Base-by-base conservation (phyloP, 1,140 invertebrate species). In the Musca domestica region DNA sequence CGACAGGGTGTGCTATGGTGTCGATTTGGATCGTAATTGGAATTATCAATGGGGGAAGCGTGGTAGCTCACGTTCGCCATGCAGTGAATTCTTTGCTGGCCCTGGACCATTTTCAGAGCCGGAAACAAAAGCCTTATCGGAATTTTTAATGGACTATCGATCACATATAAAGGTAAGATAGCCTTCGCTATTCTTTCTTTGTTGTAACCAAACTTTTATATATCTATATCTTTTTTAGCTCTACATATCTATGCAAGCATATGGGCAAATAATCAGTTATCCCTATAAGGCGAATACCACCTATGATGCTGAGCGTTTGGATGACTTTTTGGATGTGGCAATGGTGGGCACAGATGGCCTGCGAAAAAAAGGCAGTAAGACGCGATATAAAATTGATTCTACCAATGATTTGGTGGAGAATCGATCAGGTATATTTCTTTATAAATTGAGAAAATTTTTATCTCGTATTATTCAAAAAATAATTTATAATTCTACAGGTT, bases 171-270 rank as follows among this genome's bases (percentile, higher is more conserved):
- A 90, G 78, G 86, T 90, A 72, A 58, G 19, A 17, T n/a, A 47
- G 22, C 6, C n/a, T n/a, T 3, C 49, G 10, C 3, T 41, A 41
- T 7, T 41, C 14, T 41, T 41, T 14, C 6, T 7, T 52, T 52
- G 19, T 6, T 10, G 17, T 3, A 17, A 47, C 17, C 15, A 64
- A 47, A 3, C 17, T 19, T 14, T 64, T 17, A 47, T 15, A 65
- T 10, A 52, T 51, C 19, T 15, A 6, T 20, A 23, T 22, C 19
- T 70, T 52, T 30, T n/a, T n/a, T 74, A 81, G 82, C 85, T 78
- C 71, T 95, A 91, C 74, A 81, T 95, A 23, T 87, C 88, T 0
- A 85, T 95, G 69, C 93, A 95, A 74, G 91, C 92, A 14, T 95
- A 92, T 77, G 88, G 90, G 0, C 91, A 93, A 78, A 83, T 91